phyloP scores from a whole-genome alignment of 1,140 invertebrate species.

The Ooceraea biroi region DNA sequence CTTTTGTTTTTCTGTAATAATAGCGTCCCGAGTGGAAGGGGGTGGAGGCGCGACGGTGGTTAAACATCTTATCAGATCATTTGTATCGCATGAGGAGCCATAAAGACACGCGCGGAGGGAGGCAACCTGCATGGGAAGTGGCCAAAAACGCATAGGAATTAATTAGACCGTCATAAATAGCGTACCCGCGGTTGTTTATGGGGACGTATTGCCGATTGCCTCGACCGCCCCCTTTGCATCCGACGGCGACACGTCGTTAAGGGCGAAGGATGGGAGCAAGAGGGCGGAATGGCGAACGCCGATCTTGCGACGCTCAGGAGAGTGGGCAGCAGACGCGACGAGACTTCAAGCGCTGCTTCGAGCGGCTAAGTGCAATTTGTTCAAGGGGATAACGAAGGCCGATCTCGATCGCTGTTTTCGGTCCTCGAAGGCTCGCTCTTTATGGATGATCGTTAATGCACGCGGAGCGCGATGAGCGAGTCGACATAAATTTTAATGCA shows the following conservation, averaged over 20 bases:
- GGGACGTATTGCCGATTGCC: conserved; percentile 50
- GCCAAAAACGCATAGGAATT: conserved; percentile 80
- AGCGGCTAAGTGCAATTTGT: conserved; percentile 19
- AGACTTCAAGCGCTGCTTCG: too few relatives aligned
- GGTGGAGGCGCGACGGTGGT: conserved; percentile 66
- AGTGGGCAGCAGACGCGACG: neutral
- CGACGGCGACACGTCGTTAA: conserved; percentile 17
- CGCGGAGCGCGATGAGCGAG: neutral
- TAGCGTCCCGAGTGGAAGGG: conserved; percentile 41
- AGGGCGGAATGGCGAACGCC: too few relatives aligned
- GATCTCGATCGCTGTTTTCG: conserved; percentile 6
- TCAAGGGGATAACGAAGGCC: conserved; percentile 23
- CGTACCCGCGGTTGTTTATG: conserved; percentile 72
- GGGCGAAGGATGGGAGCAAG: conserved; percentile 7
- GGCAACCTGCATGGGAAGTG: conserved; percentile 80
- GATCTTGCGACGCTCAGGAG: conserved; percentile 48
- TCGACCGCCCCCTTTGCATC: conserved; percentile 1
- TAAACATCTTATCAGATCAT: conserved; percentile 83
- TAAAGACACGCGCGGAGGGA: conserved; percentile 75
- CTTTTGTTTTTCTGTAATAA: conserved; percentile 77
- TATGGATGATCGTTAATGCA: conserved; percentile 36
- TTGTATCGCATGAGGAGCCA: conserved; percentile 78
- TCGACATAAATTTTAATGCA: conserved; percentile 37
- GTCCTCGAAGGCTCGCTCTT: neutral
- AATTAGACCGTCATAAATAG: conserved; percentile 80